phyloP scores from a whole-genome alignment of 2,797 vertebrate species.

The Allobates femoralis region DNA sequence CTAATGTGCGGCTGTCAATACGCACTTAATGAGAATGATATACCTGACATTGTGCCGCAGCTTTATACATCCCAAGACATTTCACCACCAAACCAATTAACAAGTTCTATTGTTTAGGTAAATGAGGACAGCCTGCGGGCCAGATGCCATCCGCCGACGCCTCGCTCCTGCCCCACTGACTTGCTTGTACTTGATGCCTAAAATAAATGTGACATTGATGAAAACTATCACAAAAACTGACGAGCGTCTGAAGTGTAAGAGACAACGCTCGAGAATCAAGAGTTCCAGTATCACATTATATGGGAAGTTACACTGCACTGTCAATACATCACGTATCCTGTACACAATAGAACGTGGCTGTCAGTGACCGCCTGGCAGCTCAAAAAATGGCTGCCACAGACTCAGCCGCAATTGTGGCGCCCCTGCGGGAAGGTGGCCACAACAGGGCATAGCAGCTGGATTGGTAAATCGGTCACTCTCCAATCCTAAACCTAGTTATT shows the following conservation, averaged over 20 bases:
- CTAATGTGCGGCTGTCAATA: constrained; percentile 56
- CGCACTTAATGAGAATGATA: constrained; percentile 51
- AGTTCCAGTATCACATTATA: neutral
- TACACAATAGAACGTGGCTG: neutral
- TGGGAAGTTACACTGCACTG: neutral
- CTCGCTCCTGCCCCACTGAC: constrained; percentile 25
- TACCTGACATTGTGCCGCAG: constrained; percentile 45
- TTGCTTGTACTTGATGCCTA: neutral
- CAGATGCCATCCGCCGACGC: constrained; percentile 36
- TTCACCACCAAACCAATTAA: constrained; percentile 52
- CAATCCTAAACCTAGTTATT: too few relatives aligned
- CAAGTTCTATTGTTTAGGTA: constrained; percentile 52
- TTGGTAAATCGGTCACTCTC: too few relatives aligned
- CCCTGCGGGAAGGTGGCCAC: too few relatives aligned
- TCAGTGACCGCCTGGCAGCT: too few relatives aligned
- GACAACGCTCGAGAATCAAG: too few relatives aligned
- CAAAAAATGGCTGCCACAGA: too few relatives aligned
- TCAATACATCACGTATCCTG: neutral
- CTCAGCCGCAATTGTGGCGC: too few relatives aligned
- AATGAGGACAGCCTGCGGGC: constrained; percentile 52
- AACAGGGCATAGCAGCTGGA: too few relatives aligned
- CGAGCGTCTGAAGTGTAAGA: neutral
- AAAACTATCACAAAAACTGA: neutral
- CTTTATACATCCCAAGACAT: constrained; percentile 45
- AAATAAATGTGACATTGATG: constrained; percentile 26